Base-by-base conservation (phyloP, 2,888 invertebrate genomes). In the Odontothrips loti region DNA sequence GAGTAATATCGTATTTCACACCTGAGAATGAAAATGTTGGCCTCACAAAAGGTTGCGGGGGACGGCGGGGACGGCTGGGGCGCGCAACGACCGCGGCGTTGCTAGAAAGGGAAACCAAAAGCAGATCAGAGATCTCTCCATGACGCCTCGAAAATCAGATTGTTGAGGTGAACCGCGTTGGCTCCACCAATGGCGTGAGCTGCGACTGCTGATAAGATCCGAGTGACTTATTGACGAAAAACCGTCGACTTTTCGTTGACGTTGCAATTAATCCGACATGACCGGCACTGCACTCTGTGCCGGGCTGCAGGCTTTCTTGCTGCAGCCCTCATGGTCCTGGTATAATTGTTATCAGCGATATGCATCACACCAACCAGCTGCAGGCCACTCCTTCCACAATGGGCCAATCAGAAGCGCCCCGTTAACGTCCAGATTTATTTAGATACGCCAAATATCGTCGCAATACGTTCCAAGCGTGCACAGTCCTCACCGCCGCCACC, bases 371-470 rank as follows among this genome's bases (percentile, higher is more conserved):
- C 23, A 23, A 75, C 23, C 68, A 75, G 68, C 68, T 75, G 68
- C 68, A 12, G 23, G 68, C 23, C 68, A 4, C 68, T 68, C 68
- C 23, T 23, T 0, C 68, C 68, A 75, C 68, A 75, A 75, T 75
- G 23, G 68, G 23, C 23, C 68, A 75, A 75, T 75, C 68, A 75
- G 68, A 75, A 75, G 68, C 68, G 68, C 68, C 68, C 68, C 68
- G 68, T 75, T 75, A 75, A 75, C 68, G 68, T 75, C 68, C 23
- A 75, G 68, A 75, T 75, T 75, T 75, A 75, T 75, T 75, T 75
- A 75, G 68, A 75, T 75, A 75, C 68, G 68, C 68, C 68, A 75
- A 75, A 75, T 75, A 8, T 23, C 27, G 27, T 27, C 23, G 68
- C 68, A 27, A 75, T 75, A 58, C 58, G 58, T 58, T 58, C 58